Percentiles rank a stretch among this genome's conserved stretches.
These are phyloP conservation scores for Penaeus indicus DNA, from an alignment of 1,140 invertebrate genomes.

Conservation along the genomic window DNA sequence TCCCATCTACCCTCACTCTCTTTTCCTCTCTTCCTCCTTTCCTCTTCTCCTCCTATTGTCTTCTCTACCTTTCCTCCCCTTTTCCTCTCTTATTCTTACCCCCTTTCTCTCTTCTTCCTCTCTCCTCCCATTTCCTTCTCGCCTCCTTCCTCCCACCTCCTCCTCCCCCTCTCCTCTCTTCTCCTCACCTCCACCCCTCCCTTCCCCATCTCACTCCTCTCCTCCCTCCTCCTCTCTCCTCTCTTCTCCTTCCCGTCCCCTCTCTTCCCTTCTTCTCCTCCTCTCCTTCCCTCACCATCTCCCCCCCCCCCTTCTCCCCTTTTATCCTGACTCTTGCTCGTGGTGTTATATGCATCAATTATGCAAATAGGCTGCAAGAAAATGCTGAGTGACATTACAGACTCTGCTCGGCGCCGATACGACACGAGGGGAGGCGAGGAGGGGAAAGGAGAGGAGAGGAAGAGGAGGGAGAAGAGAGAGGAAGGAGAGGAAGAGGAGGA, in stretches of 20 bases:
- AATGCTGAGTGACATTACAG: too few relatives aligned
- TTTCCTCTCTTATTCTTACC: background rate
- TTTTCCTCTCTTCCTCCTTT: background rate
- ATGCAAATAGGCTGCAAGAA: too few relatives aligned
- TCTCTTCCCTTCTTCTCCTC: background rate
- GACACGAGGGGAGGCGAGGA: too few relatives aligned
- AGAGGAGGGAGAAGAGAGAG: too few relatives aligned
- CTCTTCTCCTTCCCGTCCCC: background rate
- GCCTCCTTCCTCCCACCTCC: too few relatives aligned
- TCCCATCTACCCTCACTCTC: background rate
- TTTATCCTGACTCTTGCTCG: background rate
- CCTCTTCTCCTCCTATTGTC: background rate
- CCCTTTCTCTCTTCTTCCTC: background rate
- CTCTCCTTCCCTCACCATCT: slow-evolving; percentile 11
- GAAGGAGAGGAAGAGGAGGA: too few relatives aligned
- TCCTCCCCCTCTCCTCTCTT: background rate
- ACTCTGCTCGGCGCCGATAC: too few relatives aligned
- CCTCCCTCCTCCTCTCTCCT: background rate
- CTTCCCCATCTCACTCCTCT: background rate
- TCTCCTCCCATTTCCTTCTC: background rate
- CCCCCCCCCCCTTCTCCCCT: background rate
- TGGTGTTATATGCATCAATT: too few relatives aligned
- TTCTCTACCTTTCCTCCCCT: background rate
- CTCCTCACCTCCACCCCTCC: background rate
- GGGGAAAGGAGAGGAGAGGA: too few relatives aligned